phyloP scores from a whole-genome alignment of 37 sponge, comb jelly and placozoan genomes.

The Chondrosia reniformis region DNA sequence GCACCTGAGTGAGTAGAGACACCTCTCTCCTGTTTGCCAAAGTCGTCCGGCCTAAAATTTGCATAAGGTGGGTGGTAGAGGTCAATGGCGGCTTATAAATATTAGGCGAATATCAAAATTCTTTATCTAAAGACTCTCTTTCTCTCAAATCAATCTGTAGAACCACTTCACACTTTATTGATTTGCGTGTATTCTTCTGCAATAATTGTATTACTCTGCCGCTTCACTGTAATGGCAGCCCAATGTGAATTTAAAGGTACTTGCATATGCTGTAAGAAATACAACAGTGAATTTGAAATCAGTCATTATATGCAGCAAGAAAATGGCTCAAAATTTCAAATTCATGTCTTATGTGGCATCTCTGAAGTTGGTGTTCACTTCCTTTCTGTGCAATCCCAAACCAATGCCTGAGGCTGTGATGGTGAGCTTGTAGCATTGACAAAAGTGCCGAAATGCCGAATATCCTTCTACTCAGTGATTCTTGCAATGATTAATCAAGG shows the following conservation, averaged over 20 bases:
- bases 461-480: neutral
- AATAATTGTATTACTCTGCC: constrained; percentile 24
- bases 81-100: too few species aligned
- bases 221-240: constrained; percentile 27
- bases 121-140: neutral
- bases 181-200: constrained; percentile 18
- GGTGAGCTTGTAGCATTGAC: neutral
- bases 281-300: constrained; percentile 16
- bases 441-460: neutral
- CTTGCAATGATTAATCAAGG: neutral
- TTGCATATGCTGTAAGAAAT: constrained; percentile 8
- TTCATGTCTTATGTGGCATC: constrained; percentile 9
- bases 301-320: neutral
- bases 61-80: too few species aligned
- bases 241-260: constrained; percentile 22
- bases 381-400: constrained; percentile 15
- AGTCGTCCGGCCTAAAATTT: too few species aligned
- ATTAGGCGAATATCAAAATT: too few species aligned
- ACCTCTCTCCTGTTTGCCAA: too few species aligned
- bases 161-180: neutral
- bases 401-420: neutral
- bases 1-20: too few species aligned
- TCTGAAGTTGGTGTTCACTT: neutral
- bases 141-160: constrained; percentile 3
- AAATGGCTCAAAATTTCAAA: neutral